Evolutionary conservation across 2,888 invertebrate genomes (phyloP).

Genomic region (Brenthis ino): DNA sequence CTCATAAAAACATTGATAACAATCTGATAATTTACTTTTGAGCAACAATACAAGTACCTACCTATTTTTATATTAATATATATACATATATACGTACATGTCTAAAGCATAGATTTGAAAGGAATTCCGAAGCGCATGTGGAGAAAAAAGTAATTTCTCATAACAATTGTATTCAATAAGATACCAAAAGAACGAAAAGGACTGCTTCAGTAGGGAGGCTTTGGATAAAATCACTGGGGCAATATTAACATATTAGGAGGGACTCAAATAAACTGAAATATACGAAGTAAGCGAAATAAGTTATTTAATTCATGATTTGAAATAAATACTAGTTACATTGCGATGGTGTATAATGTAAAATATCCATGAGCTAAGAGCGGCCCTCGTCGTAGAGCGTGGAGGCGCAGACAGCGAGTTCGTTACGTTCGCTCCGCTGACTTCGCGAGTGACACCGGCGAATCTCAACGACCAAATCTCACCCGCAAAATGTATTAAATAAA

Average conservation of each 20-base stretch:
- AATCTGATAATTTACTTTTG: no score
- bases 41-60: no score
- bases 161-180: slow-evolving; percentile 4
- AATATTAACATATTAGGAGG: slow-evolving; percentile 6
- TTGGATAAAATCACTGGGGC: slow-evolving; percentile 9
- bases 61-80: no score
- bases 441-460: slow-evolving; percentile 71
- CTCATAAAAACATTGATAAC: no score
- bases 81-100: no score
- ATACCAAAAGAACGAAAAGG: slow-evolving; percentile 3
- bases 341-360: slow-evolving; percentile 36
- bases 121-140: neutral
- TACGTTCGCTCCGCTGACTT: slow-evolving; percentile 70
- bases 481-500: slow-evolving; percentile 68
- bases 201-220: neutral
- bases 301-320: neutral
- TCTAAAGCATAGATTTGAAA: no score
- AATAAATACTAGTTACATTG: slow-evolving; percentile 15
- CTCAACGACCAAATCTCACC: slow-evolving; percentile 67
- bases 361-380: slow-evolving; percentile 45
- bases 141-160: slow-evolving; percentile 3
- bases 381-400: slow-evolving; percentile 47
- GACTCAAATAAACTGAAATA: neutral
- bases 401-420: slow-evolving; percentile 67
- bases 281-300: neutral